Evolutionary conservation across 2,113 vertebrate genomes (phyloP).

Genomic region (Junco hyemalis): DNA sequence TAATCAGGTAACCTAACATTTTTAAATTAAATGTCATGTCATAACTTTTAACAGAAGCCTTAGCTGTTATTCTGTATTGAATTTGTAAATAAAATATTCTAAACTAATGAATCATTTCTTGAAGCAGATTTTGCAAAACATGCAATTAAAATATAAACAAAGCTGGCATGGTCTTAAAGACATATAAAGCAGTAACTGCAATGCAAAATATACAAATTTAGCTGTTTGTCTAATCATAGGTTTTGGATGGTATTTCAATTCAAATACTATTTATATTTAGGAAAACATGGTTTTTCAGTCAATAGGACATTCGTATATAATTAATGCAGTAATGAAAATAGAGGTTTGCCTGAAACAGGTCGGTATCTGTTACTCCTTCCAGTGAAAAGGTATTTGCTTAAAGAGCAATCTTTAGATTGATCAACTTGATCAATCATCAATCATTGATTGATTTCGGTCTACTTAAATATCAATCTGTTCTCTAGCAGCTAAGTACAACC

Average conservation of each 20-base stretch:
- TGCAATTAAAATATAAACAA: background rate
- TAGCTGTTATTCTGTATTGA: background rate
- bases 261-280: background rate
- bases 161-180: background rate
- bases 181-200: background rate
- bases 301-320: rapidly evolving
- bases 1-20: background rate
- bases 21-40: background rate
- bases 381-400: background rate
- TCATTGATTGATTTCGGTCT: background rate
- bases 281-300: background rate
- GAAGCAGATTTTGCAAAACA: background rate
- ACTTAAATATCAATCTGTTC: background rate
- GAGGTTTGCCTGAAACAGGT: background rate
- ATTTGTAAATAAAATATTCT: background rate
- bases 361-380: background rate
- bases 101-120: background rate
- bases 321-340: background rate
- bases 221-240: background rate
- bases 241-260: background rate
- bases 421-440: background rate
- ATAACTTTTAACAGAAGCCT: background rate
- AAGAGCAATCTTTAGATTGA: background rate
- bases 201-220: background rate
- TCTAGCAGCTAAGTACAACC: background rate